Evolutionary conservation across 1,140 invertebrate genomes (phyloP), one percentile per base, ranked within the genome.

Genomic region (Sycophila sp.): DNA sequence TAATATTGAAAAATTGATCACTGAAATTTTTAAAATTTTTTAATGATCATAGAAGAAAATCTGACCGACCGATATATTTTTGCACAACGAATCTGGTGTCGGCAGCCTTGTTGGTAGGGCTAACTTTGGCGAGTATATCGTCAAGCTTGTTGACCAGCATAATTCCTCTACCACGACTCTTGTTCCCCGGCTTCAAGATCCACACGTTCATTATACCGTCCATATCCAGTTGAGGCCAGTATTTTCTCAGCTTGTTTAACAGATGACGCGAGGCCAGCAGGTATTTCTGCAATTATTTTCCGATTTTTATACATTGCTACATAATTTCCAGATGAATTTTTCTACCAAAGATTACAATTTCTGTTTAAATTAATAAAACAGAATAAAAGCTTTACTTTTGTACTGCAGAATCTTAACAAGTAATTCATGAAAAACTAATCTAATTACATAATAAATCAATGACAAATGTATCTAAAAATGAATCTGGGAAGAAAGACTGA

Each of bases 121-220:
- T 91, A 32, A 93, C 88, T 70, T 90, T 91, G 49, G 91, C 91
- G 72, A 96, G 84, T 40, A 98, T 96, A 76, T 95, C 93, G 72
- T 96, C 94, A 11, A 98, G 87, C 78, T 92, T 92, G 80, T 96
- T 94, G 88, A 95, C 91, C 26, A 97, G 87, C 17, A 93, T 90
- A 67, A 98, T 98, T 47, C 96, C 96, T 76, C 94, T 88, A 0
- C 97, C 96, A 3, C 96, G 89, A 72, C 95, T 98, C 82, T 96
- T 94, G 59, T 96, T 96, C 13, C 96, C 95, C 0, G 97, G 97
- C 83, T 98, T 98, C 26, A 98, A 89, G 74, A 98, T 98, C 96
- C 96, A 98, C 60, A 97, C 91, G 83, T 98, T 97, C 65, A 91
- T 89, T 42, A 90, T 87, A 0, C 95, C 96, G 81, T 97, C 96